Evolutionary conservation across 2,888 invertebrate species (phyloP), one percentile per base, ranked within the genome.

Genomic region (Drosophila nr. perissopoda): DNA sequence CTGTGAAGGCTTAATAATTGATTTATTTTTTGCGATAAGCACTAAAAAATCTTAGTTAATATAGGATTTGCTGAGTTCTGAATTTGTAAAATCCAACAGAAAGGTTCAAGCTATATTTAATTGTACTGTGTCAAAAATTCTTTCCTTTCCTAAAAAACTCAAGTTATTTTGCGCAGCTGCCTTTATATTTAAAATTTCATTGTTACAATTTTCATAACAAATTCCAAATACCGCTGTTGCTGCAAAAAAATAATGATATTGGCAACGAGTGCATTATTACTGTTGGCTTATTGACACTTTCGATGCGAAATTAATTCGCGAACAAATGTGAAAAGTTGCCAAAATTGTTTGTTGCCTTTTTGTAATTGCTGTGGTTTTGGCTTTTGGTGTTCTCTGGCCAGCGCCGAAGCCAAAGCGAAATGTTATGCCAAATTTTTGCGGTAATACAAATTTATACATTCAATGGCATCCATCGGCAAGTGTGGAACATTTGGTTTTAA

Each of bases 311-410:
- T 83, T 80, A 85, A 85, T 81, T 57, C 60, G 73, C 73, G 75
- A 82, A 70, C 66, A 70, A 83, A 81, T 77, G 82, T 67, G 82
- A 60, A 78, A 86, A 82, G 74, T 81, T 84, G 87, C 74, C 76
- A 84, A 79, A 78, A 78, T 80, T 78, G 76, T 76, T 63, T 82
- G 73, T 76, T 82, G 75, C 51, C 54, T 49, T 57, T 80, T 78
- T 86, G 76, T 76, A 80, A 79, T 77, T 74, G 74, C 68, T 83
- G 84, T 33, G 82, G 84, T 73, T 69, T 64, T 66, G 69, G 73
- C 27, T 60, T 69, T 59, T 33, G 33, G 51, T 36, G 38, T 29
- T 67, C 60, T 65, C 53, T 49, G 58, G 56, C 57, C 53, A 48
- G 33, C 29, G 4, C 13, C 51, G 54, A 63, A 52, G 34, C 60